Base-by-base conservation (phyloP, 2,113 vertebrate genomes). In the Semnopithecus entellus region DNA sequence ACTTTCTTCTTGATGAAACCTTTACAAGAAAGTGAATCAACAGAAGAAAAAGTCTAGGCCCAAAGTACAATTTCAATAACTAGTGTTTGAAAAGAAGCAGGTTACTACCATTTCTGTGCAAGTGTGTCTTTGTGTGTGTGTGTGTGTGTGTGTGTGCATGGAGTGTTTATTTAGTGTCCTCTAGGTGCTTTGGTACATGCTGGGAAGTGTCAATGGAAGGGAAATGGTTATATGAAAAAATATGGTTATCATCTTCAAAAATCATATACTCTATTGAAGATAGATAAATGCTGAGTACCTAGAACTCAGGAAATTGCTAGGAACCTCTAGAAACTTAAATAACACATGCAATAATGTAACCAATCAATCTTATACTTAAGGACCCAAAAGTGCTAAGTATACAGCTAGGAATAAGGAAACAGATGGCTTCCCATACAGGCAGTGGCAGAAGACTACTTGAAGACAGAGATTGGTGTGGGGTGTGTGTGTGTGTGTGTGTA, bases 271-370 rank as follows among this genome's bases (percentile, higher is more conserved):
- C 16, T 76, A 50, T 55, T 64, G 25, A 40, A 6, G 12, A 80
- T 70, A 43, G 70, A 72, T 40, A 88, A 68, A 84, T 76, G 30
- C 18, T 64, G 80, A 91, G 88, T 80, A 88, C 30, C 66, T 55
- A 93, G 30, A 93, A 91, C 32, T 40, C 48, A 78, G 43, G 61
- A 78, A 84, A 92, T 82, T 94, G 32, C 73, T 59, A 25, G 38
- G 50, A 79, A 75, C 43, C 40, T 68, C 76, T 80, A 96, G 75
- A 75, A 88, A 80, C n/a, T 61, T 95, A 50, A 30, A 75, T 88
- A 93, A 88, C 5, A 32, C 40, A 59, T 48, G 9, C 30, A 32
- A 40, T 48, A 78, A 76, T 72, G 25, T 52, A 79, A 87, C 90
- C 23, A 61, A 3, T 93, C 61, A 70, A 2, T 93, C 61, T 85